phyloP scores from a whole-genome alignment of 1,140 invertebrate genomes.

The Bombus picipes region DNA sequence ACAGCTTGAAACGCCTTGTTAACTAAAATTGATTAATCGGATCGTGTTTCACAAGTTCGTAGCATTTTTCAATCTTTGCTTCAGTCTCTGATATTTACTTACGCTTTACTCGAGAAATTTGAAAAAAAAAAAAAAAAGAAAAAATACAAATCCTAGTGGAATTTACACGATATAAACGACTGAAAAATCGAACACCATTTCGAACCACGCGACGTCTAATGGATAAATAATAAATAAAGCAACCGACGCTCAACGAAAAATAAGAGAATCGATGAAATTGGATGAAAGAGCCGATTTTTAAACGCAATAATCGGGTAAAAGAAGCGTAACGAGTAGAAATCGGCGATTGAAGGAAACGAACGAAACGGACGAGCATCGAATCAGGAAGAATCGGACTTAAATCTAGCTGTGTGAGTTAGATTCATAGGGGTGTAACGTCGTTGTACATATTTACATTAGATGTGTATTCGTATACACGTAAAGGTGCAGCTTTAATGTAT shows the following conservation, averaged over 20 bases:
- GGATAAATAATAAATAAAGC: not conserved
- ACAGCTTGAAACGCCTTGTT: too few relatives aligned
- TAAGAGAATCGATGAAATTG: not conserved
- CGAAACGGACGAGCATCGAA: not conserved
- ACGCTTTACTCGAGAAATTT: not conserved
- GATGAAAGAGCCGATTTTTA: not conserved
- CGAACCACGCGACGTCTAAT: accelerated
- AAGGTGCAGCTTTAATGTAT: conserved; percentile 65
- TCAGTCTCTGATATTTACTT: not conserved
- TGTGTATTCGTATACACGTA: conserved; percentile 61
- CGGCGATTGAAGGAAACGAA: not conserved
- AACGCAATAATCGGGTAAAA: not conserved
- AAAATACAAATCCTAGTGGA: not conserved
- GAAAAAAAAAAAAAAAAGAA: accelerated
- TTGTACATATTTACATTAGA: conserved; percentile 67
- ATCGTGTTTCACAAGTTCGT: too few relatives aligned
- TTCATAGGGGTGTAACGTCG: conserved; percentile 30
- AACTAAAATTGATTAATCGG: not conserved
- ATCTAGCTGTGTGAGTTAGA: not conserved
- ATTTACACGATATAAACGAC: too few relatives aligned
- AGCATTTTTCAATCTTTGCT: not conserved
- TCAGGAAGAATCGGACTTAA: conserved; percentile 16
- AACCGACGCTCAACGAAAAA: too few relatives aligned
- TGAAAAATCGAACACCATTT: not conserved
- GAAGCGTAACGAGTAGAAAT: not conserved